phyloP scores from a whole-genome alignment of 2,888 invertebrate species.

The Eupithecia dodoneata region DNA sequence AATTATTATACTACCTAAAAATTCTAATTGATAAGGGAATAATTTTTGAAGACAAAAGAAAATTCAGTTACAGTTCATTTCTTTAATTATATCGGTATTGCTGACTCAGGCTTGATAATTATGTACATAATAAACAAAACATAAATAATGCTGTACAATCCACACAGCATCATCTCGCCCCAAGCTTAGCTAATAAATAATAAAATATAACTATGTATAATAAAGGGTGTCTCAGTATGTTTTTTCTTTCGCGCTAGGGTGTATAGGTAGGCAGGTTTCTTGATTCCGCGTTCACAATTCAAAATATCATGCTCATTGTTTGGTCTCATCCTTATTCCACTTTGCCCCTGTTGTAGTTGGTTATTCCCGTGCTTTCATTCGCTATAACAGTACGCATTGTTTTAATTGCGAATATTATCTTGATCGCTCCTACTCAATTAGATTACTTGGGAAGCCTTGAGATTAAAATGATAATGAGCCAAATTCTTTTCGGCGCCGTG shows the following conservation, averaged over 20 bases:
- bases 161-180: too few relatives aligned
- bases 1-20: neutral
- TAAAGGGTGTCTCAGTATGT: too few relatives aligned
- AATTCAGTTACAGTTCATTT: neutral
- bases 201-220: too few relatives aligned
- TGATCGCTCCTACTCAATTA: neutral
- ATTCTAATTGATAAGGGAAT: neutral
- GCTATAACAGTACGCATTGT: neutral
- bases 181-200: too few relatives aligned
- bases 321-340: neutral
- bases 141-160: too few relatives aligned
- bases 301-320: neutral
- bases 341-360: neutral
- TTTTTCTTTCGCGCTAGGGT: too few relatives aligned
- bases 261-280: too few relatives aligned
- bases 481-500: neutral
- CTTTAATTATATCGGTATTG: neutral
- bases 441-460: neutral
- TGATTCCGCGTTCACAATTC: too few relatives aligned
- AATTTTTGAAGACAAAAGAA: neutral
- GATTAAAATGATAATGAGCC: neutral
- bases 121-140: too few relatives aligned
- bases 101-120: too few relatives aligned
- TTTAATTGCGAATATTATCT: neutral
- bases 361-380: neutral